Evolutionary conservation across 1,140 invertebrate genomes (phyloP), one percentile per base, ranked within the genome.

Genomic region (Sarcophaga peregrina): DNA sequence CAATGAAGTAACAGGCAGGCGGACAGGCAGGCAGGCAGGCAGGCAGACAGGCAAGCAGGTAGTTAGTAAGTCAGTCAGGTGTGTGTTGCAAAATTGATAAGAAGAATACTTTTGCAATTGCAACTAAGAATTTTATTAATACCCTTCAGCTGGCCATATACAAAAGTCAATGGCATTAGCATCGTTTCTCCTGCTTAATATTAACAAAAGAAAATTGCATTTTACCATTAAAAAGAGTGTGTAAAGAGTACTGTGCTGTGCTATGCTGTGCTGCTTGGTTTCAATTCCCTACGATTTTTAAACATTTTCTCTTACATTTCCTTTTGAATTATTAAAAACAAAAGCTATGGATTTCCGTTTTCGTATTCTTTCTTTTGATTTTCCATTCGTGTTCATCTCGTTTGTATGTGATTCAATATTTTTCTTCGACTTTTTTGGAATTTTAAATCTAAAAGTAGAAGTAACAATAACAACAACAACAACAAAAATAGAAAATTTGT

Each of bases 301-400:
- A n/a, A n/a, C n/a, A n/a, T n/a, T n/a, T n/a, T n/a, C n/a, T n/a
- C n/a, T n/a, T n/a, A n/a, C n/a, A n/a, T 47, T 75, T 75, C 10
- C 73, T 50, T 17, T 78, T 78, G 46, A 78, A 78, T 78, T 78
- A 78, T 78, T 78, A 78, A 78, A 50, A 78, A 78, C 47, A 78
- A 20, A 78, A 78, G 47, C 47, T 78, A 17, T 78, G 50, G 52
- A 20, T 78, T 47, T 78, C 47, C n/a, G n/a, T 15, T 58, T 68
- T 17, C 11, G n/a, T n/a, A n/a, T n/a, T n/a, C n/a, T n/a, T n/a
- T n/a, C n/a, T n/a, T n/a, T 15, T 62, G 8, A 17, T 68, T 68
- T 68, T 50, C 37, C 47, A 78, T 78, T 50, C 75, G 5, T 11
- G 4, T 8, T 6, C 9, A n/a, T 8, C 25, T 25, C 72, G 25